Evolutionary conservation across 2,113 vertebrate genomes (phyloP).

Genomic region (Camelus bactrianus): DNA sequence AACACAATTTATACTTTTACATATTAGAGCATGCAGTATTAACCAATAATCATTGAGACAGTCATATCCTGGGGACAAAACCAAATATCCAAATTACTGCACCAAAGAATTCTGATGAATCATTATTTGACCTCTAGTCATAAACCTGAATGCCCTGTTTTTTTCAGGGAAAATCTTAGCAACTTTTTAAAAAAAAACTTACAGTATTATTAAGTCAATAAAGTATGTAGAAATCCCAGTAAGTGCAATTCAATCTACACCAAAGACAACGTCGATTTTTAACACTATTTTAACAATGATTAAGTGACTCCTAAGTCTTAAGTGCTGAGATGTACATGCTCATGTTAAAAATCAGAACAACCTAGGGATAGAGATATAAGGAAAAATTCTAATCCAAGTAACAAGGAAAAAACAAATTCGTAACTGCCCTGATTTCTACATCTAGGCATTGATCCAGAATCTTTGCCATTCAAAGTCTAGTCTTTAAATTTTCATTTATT

Average conservation of each 20-base stretch:
- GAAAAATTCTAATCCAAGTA: neutral
- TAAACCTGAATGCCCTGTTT: neutral
- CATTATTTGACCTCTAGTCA: neutral
- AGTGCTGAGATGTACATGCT: neutral
- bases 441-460: neutral
- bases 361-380: neutral
- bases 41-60: neutral
- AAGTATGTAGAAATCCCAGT: neutral
- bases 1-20: neutral
- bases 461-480: neutral
- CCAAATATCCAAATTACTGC: neutral
- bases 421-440: neutral
- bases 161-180: neutral
- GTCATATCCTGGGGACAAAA: neutral
- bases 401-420: neutral
- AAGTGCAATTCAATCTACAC: neutral
- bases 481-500: conserved; percentile 2
- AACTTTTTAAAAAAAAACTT: neutral
- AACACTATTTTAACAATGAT: neutral
- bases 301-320: neutral
- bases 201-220: conserved; percentile 19
- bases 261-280: neutral
- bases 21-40: neutral
- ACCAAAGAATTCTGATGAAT: neutral
- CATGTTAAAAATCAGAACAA: conserved; percentile 36